Conservation (phyloP, 2,797 vertebrate species). For the Sebastes nivosus region DNA sequence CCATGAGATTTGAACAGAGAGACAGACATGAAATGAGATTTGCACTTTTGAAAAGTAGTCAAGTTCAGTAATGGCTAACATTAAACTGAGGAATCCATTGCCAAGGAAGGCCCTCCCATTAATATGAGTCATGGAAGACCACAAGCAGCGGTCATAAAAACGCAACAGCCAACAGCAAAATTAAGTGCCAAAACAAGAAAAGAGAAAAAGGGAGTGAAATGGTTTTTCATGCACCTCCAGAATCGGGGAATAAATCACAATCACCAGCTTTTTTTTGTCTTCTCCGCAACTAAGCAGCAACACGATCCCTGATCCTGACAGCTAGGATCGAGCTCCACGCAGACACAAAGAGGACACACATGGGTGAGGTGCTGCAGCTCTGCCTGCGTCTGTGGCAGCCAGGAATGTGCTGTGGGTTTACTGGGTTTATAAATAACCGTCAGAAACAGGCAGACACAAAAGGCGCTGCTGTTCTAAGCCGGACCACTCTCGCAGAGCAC, state of each 20-base stretch:
- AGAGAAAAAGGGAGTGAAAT: background rate
- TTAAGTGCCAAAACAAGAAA: constrained; percentile 28
- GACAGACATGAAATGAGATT: background rate
- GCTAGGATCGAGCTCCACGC: background rate
- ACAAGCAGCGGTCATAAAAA: constrained; percentile 72
- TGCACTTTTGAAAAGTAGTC: constrained; percentile 47
- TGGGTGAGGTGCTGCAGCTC: constrained; percentile 66
- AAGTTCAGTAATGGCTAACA: constrained; percentile 60
- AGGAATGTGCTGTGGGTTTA: constrained; percentile 78
- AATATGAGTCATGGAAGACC: constrained; percentile 73
- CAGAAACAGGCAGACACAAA: constrained; percentile 78
- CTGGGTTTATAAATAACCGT: constrained; percentile 81
- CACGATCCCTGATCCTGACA: constrained; percentile 16
- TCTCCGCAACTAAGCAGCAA: background rate
- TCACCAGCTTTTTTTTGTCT: background rate
- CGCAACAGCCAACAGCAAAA: constrained; percentile 50
- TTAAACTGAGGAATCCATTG: constrained; percentile 47
- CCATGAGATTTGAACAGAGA: constrained; percentile 26
- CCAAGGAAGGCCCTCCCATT: constrained; percentile 58
- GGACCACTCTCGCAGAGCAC: constrained; percentile 23
- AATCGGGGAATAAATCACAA: background rate
- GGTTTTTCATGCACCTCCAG: constrained; percentile 3
- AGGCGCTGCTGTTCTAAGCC: constrained; percentile 74
- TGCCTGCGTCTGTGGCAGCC: constrained; percentile 57
- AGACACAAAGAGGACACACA: constrained; percentile 78